Evolutionary conservation across 2,888 invertebrate species (phyloP), one percentile per base, ranked within the genome.

Genomic region (Panorpa germanica): DNA sequence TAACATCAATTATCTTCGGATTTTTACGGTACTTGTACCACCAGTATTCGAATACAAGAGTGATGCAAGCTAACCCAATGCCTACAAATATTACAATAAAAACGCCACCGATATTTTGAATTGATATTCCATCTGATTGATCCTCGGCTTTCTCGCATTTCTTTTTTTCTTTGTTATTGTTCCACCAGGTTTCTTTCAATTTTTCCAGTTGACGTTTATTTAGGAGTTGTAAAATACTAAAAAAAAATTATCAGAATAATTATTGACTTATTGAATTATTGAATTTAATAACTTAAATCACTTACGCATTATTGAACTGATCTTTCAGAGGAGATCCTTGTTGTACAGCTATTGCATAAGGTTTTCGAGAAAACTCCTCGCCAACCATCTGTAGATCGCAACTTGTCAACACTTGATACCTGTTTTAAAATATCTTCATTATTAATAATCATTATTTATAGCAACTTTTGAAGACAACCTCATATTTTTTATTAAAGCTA

Each of bases 81-180:
- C 93, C 93, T 41, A 91, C 88, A 46, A 93, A 85, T 38, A 96
- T 93, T 0, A 96, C 91, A 31, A 96, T 88, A 50, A 96, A 96
- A 1, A 96, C 95, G 1, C 95, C 95, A 26, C 91, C 95, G 40
- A 96, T 96, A 50, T 96, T 96, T 47, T 90, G 78, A 35, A 96
- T 93, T 35, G 90, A 91, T 46, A 96, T 96, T 28, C 96, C 96
- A 47, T 93, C 95, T 3, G 83, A 83, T 47, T 93, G 88, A 47
- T 90, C 83, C 45, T 88, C 85, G 31, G 82, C 76, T 40, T 81
- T 77, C 41, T 83, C 81, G 43, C 88, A 88, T 36, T 68, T 65
- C 42, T 69, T 68, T 19, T 69, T 70, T 5, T 70, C 66, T 0
- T 75, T 76, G 45, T 90, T 90, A 37, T 76, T 73, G 42, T 72